Base-by-base conservation (phyloP, 2,888 invertebrate species). In the Lamellibrachia columna region DNA sequence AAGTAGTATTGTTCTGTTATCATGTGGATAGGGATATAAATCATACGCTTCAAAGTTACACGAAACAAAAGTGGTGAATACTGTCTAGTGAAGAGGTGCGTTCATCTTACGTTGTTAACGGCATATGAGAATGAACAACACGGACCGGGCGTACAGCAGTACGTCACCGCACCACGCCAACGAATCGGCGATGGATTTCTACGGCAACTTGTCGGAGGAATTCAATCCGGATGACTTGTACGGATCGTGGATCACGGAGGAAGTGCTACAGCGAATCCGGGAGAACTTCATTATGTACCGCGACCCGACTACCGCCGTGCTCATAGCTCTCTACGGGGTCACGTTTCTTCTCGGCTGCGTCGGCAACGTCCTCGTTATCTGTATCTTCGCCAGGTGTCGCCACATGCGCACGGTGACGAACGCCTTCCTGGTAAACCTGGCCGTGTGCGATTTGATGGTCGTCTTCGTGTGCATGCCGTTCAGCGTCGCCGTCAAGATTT, bases 361-460 rank as follows among this genome's bases (percentile, higher is more conserved):
- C 40, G 94, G 94, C 90, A 94, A 94, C 90, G 58, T 93, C 28
- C 91, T 94, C 52, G 94, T 94, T 15, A 91, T 93, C 53, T 93
- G 92, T 60, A 93, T 93, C 40, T 93, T 94, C 92, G 92, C 93
- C 53, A 91, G 93, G 60, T 92, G 92, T 52, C 91, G 92, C 53
- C 92, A 92, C 40, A 93, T 93, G 94, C 92, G 94, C 28, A 94
- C 94, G 0, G 93, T 94, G 91, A 94, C 94, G 90, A 94, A 94
- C 92, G 92, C 93, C n/a, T 94, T 94, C 92, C 92, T 94, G 52
- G 93, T 94, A 40, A 94, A 94, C 92, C 90, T 94, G 92, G 94
- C 94, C n/a, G 92, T 94, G 15, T 94, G 94, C 53, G 94, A 94
- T 60, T 92, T 94, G 22, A 92, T 94, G 93, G 94, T 94, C 9